Evolutionary conservation across 2,888 invertebrate genomes (phyloP).

Genomic region (Chymomyza amoena): DNA sequence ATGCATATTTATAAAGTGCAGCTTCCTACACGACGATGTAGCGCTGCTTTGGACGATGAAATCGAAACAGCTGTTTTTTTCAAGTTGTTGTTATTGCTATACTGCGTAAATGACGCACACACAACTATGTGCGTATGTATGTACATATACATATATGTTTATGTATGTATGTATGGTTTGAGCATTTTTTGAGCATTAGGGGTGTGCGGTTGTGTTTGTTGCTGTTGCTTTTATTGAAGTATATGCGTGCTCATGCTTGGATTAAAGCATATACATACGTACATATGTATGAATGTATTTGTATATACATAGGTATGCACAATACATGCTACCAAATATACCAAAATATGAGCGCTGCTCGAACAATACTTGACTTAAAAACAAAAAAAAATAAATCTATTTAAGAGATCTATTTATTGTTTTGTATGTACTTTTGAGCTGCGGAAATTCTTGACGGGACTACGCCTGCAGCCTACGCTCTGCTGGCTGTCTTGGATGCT

Average conservation of each 20-base stretch:
- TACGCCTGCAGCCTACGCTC: conserved; percentile 5
- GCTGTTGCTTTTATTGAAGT: conserved; percentile 7
- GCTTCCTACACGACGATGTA: background rate
- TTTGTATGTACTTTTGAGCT: background rate
- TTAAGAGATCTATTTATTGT: background rate
- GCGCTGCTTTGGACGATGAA: conserved; percentile 22
- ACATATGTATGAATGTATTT: background rate
- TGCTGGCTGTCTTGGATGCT: too few species aligned
- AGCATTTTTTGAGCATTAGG: background rate
- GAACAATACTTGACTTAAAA: too few species aligned
- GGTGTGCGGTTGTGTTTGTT: conserved; percentile 25
- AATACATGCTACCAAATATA: too few species aligned
- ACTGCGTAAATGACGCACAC: background rate
- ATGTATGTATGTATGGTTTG: background rate
- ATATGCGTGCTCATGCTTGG: background rate
- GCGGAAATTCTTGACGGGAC: background rate
- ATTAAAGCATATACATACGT: background rate
- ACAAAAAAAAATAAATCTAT: too few species aligned
- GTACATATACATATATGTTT: background rate
- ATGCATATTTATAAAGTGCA: background rate
- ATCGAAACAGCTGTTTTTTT: conserved; percentile 58
- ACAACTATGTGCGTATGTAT: conserved; percentile 12
- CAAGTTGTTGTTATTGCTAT: background rate
- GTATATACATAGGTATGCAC: background rate
- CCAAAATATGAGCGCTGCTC: too few species aligned